phyloP scores from a whole-genome alignment of 1,140 invertebrate species.

The Hycleus cichorii region DNA sequence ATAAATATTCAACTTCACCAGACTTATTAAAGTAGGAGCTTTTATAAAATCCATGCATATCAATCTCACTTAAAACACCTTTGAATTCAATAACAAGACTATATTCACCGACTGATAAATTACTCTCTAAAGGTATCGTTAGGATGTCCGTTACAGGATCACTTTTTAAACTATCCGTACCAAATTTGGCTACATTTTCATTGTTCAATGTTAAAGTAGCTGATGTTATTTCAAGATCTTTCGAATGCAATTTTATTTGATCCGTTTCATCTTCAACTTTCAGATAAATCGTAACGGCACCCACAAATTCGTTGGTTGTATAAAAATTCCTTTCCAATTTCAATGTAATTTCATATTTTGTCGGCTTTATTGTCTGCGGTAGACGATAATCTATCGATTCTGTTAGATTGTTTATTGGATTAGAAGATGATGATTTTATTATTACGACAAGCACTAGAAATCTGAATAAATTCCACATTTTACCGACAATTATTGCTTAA shows the following conservation, averaged over 20 bases:
- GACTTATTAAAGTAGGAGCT: conserved; percentile 55
- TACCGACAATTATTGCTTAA: too few species aligned
- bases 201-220: too few species aligned
- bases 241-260: not conserved
- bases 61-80: conserved; percentile 27
- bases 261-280: not conserved
- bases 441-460: too few species aligned
- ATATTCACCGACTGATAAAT: not conserved
- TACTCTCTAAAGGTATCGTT: not conserved
- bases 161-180: not conserved
- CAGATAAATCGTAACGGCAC: not conserved
- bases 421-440: too few species aligned
- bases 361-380: too few species aligned
- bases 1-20: conserved; percentile 39
- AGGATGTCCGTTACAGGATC: not conserved
- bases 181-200: not conserved
- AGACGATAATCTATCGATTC: too few species aligned
- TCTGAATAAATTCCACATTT: too few species aligned
- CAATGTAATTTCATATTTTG: not conserved
- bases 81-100: not conserved
- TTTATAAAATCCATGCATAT: conserved; percentile 68
- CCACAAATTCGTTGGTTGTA: not conserved
- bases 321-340: not conserved
- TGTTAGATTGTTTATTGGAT: too few species aligned
- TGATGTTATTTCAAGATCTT: not conserved